Evolutionary conservation across 2,888 invertebrate genomes (phyloP), one percentile per base, ranked within the genome.

Genomic region (Anarsia innoxiella): DNA sequence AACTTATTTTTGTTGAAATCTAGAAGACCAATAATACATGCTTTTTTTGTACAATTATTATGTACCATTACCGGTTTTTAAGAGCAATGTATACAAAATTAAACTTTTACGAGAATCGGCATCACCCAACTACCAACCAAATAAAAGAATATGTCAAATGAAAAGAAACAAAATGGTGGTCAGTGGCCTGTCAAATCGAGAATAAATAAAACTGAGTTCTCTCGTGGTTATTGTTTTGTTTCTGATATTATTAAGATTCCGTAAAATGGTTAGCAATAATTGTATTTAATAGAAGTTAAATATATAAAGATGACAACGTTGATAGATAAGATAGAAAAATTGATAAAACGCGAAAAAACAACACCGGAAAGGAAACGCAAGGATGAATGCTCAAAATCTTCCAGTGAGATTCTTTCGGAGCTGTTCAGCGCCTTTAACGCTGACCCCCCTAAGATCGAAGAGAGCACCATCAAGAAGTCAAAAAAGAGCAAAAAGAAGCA

Each of bases 351-450:
- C 42, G 84, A 84, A 46, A 80, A 78, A 44, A 73, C 77, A 1
- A 77, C 83, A 23, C 84, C 84, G 4, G 83, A 83, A 19, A 67
- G 71, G 25, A 74, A 73, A 46, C 59, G 58, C 8, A 80, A 79
- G 57, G 75, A 74, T 48, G 83, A 82, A 40, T 63, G 71, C 6
- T 64, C 82, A 23, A 92, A 92, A 65, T 90, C 91, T 4, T 92
- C 93, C 0, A 90, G 88, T 62, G 93, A 95, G 73, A 94, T 95
- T 55, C 83, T 95, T 12, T 91, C 93, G 0, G 95, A 95, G 71
- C 77, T 95, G 1, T 94, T 95, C 58, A 86, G 91, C 54, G 91
- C 89, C 13, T 93, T 93, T 59, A 91, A 92, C 70, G 91, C 91
- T 1, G 89, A 88, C 47, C 91, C 91, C 9, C 92, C 87, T 15